These are phyloP conservation scores for Butastur rufipennis DNA, from an alignment of 2,113 vertebrate species.

Conservation along the genomic window DNA sequence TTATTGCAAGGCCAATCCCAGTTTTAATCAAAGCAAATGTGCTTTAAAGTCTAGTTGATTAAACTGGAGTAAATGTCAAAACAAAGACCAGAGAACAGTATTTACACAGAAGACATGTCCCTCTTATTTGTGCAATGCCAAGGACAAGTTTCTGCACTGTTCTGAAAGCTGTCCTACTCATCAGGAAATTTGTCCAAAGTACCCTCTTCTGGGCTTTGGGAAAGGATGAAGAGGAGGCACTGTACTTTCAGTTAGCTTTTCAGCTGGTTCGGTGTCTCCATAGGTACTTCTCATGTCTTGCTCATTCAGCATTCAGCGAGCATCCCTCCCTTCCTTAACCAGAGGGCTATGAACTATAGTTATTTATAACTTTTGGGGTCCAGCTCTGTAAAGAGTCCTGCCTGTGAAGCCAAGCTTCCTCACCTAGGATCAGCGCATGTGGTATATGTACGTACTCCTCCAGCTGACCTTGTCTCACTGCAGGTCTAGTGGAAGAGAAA, in stretches of 20 bases:
- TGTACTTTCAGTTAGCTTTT: background rate
- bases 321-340: background rate
- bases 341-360: background rate
- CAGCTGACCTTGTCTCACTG: background rate
- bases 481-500: background rate
- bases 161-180: background rate
- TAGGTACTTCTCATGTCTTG: background rate
- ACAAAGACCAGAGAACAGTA: slow-evolving; percentile 14
- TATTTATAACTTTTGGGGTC: background rate
- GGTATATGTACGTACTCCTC: background rate
- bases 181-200: background rate
- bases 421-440: fast-evolving
- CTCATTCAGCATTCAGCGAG: background rate
- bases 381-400: background rate
- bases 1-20: slow-evolving; percentile 49
- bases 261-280: background rate
- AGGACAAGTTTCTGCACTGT: background rate
- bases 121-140: background rate
- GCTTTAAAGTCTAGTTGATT: slow-evolving; percentile 60
- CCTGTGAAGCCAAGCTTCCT: background rate
- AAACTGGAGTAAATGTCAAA: slow-evolving; percentile 42
- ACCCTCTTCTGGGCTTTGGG: background rate
- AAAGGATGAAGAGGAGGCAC: background rate
- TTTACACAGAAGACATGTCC: background rate
- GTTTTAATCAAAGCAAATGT: slow-evolving; percentile 63